Evolutionary conservation across 1,140 invertebrate genomes (phyloP).

Genomic region (Orchesella cincta): DNA sequence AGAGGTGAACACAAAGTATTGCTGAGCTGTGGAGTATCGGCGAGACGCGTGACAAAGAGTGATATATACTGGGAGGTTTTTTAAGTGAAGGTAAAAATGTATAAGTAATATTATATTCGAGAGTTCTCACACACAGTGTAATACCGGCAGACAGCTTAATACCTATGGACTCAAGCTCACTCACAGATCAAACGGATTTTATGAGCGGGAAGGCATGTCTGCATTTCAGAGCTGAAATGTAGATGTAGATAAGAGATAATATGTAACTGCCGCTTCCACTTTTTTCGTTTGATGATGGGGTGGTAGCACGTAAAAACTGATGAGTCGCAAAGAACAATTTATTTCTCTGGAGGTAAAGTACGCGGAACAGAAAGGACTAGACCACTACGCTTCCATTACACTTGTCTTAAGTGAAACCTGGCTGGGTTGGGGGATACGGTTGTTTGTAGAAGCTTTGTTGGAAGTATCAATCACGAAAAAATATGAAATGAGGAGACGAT

Average conservation of each 20-base stretch:
- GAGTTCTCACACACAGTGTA: no score
- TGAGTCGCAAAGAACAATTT: conserved; percentile 24
- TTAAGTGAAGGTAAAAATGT: neutral
- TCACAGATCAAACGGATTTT: no score
- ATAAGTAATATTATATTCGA: neutral
- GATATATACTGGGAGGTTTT: neutral
- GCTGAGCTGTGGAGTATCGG: no score
- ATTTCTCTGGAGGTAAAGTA: conserved; percentile 12
- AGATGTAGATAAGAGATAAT: neutral
- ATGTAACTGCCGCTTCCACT: neutral
- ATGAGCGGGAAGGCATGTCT: neutral
- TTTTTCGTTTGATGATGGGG: conserved; percentile 25
- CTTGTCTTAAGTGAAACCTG: no score
- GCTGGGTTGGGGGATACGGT: no score
- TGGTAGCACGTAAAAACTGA: conserved; percentile 27
- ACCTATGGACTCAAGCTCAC: no score
- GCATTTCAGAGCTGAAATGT: neutral
- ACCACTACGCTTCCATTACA: no score
- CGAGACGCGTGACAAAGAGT: conserved; percentile 7
- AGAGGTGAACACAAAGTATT: no score
- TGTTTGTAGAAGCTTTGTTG: neutral
- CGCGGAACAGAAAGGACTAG: conserved; percentile 8
- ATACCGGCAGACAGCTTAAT: neutral
- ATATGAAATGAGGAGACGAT: neutral
- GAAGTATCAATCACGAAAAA: neutral